A percentile compares a stretch with the other conserved stretches of the same genome.
Evolutionary conservation across 2,113 vertebrate genomes (phyloP).

Genomic region (Macaca mulatta): DNA sequence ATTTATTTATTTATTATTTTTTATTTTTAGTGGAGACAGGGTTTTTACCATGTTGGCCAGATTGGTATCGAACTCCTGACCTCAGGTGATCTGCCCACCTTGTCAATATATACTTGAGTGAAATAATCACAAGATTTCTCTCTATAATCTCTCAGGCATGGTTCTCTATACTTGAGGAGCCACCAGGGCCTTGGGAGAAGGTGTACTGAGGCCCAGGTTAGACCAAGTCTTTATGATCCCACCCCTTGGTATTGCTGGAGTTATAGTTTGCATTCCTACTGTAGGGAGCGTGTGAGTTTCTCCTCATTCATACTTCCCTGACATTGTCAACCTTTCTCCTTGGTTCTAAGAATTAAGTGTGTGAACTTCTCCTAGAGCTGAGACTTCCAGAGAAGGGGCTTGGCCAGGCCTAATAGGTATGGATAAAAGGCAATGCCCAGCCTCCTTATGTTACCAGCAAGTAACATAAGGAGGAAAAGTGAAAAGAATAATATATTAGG

Average conservation of each 20-base stretch:
- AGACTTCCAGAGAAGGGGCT: constrained; percentile 12
- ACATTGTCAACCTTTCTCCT: neutral
- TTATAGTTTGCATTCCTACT: constrained; percentile 7
- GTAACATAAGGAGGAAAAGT: neutral
- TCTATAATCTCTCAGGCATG: neutral
- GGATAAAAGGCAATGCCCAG: constrained; percentile 36
- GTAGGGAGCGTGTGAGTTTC: constrained; percentile 13
- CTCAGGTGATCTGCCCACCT: too few species aligned
- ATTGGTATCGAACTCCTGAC: too few species aligned
- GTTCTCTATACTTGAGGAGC: neutral
- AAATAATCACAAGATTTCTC: neutral
- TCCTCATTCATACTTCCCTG: neutral
- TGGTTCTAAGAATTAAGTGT: neutral
- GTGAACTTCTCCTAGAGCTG: neutral
- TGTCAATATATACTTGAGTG: neutral
- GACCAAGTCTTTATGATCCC: neutral
- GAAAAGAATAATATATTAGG: constrained; percentile 2
- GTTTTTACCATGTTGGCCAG: too few species aligned
- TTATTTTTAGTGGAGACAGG: too few species aligned
- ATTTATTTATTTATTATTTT: too few species aligned
- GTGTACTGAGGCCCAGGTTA: neutral
- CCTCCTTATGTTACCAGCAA: constrained; percentile 32
- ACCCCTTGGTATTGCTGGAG: neutral
- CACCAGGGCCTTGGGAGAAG: neutral
- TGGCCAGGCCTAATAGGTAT: neutral